Base-by-base conservation (phyloP, 2,113 vertebrate genomes). In the Anolis carolinensis region DNA sequence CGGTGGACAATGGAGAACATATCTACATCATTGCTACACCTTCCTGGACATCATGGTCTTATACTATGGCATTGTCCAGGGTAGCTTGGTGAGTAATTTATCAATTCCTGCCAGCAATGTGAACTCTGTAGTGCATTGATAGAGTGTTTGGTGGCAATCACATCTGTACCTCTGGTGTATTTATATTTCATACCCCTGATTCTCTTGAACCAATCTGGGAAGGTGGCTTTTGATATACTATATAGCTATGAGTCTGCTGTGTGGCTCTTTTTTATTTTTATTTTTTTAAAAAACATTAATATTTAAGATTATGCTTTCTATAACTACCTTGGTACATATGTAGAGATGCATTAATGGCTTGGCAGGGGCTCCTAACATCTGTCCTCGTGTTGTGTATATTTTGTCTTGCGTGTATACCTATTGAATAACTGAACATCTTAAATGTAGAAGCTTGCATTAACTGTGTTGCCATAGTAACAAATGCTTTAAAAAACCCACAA, bases 391-490 rank as follows among this genome's bases (percentile, higher is more conserved):
- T 87, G 86, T 90, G 88, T 81, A 82, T 91, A 36, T 36, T 83
- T 74, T 90, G 30, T 23, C 89, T 88, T 89, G 75, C n/a, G n/a
- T 88, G 92, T 87, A 90, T 91, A 87, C 74, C 80, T 94, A 94
- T 92, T 72, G 89, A 91, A 63, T 18, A 39, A 85, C 88, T 89
- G 88, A 92, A 88, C 85, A 86, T 79, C 87, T 90, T 81, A 79
- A 76, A 82, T 81, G 90, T 30, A 88, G 83, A 91, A 88, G 85
- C 88, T 90, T 91, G 89, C 88, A 93, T 92, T 93, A 93, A 89
- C 85, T 88, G 90, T 83, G 92, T 95, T 93, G 91, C 91, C 93
- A 90, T 93, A 90, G 94, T 87, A 93, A 94, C 92, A 93, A 90
- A 93, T 89, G 91, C 87, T 92, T 92, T 93, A 59, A 59, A 18